Percentiles rank a stretch among this genome's conserved stretches.
phyloP scores from a whole-genome alignment of 1,140 invertebrate species.

The Aphelinus certus region DNA sequence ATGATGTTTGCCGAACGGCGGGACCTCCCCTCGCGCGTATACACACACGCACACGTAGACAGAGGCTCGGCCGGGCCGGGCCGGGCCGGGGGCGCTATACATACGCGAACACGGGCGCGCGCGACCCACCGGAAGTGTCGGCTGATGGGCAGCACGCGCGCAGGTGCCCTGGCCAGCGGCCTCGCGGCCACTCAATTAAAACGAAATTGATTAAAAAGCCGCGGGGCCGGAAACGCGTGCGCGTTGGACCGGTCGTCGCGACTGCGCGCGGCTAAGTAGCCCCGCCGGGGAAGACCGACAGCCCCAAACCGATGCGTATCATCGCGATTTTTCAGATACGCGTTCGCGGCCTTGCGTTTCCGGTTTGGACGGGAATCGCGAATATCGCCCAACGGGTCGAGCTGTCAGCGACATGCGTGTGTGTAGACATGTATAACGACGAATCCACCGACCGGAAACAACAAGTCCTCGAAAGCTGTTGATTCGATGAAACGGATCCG shows the following conservation, averaged over 20 bases:
- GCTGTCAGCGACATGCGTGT: neutral
- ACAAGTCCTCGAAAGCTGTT: slow-evolving; percentile 18
- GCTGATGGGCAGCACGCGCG: slow-evolving; percentile 11
- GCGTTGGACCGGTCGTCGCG: neutral
- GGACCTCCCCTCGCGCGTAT: too few relatives aligned
- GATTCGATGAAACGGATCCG: slow-evolving; percentile 26
- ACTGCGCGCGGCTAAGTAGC: neutral
- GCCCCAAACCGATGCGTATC: neutral
- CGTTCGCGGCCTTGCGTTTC: neutral
- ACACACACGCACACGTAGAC: too few relatives aligned
- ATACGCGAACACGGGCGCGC: neutral
- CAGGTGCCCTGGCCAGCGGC: neutral
- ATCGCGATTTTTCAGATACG: neutral
- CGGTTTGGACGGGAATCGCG: neutral
- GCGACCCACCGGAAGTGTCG: neutral
- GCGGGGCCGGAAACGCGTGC: neutral
- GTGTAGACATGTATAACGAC: neutral
- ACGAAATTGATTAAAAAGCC: slow-evolving; percentile 19
- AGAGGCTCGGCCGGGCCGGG: too few relatives aligned
- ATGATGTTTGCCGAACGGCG: too few relatives aligned
- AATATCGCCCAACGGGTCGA: neutral
- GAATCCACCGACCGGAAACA: slow-evolving; percentile 12
- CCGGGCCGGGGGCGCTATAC: too few relatives aligned
- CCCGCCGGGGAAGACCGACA: neutral
- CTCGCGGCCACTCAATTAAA: slow-evolving; percentile 6